Percentiles rank a stretch among this genome's conserved stretches.
These are phyloP conservation scores for Equus przewalskii DNA, from an alignment of 2,113 vertebrate genomes.

Conservation along the genomic window DNA sequence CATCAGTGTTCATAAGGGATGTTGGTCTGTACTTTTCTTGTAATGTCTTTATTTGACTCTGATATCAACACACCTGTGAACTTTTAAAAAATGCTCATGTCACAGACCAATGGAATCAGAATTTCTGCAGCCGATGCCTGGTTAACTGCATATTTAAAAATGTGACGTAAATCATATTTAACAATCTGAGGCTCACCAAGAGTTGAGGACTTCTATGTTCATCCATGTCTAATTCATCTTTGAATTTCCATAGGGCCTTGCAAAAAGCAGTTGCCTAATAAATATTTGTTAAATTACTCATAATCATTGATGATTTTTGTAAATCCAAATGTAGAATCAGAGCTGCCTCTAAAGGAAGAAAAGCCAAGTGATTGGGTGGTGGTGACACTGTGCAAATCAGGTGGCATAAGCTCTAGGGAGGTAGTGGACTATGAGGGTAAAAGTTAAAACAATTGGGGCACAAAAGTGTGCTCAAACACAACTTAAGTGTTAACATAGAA, in stretches of 20 bases:
- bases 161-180: background rate
- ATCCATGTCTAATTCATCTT: background rate
- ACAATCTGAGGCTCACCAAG: background rate
- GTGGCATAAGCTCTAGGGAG: background rate
- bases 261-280: background rate
- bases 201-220: background rate
- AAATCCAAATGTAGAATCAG: conserved; percentile 35
- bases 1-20: background rate
- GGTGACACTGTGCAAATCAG: background rate
- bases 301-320: background rate
- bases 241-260: background rate
- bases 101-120: background rate
- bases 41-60: background rate
- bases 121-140: background rate
- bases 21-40: background rate
- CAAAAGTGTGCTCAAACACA: background rate
- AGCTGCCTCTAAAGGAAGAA: background rate
- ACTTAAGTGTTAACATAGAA: background rate
- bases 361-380: background rate
- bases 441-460: background rate
- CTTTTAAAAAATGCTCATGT: background rate
- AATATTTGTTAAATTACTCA: conserved; percentile 9
- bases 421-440: background rate
- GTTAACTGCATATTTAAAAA: background rate
- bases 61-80: background rate